Evolutionary conservation across 2,797 vertebrate genomes (phyloP).

Genomic region (Thamnophis elegans): DNA sequence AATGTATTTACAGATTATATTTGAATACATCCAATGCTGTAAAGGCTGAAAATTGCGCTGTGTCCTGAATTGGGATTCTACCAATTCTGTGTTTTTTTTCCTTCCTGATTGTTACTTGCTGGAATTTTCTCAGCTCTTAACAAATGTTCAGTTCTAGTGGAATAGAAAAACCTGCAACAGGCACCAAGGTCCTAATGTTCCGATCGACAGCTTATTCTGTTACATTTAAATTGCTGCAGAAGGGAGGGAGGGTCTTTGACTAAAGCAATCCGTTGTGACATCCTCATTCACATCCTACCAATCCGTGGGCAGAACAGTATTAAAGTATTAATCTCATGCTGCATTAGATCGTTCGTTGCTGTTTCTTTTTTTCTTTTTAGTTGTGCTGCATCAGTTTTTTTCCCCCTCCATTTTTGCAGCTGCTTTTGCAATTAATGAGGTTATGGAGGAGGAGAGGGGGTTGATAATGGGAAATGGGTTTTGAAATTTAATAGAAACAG

Average conservation of each 20-base stretch:
- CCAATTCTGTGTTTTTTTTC: background rate
- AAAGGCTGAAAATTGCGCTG: background rate
- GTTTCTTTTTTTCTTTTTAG: background rate
- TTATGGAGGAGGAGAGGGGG: background rate
- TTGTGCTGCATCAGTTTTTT: conserved; percentile 18
- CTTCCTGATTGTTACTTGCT: background rate
- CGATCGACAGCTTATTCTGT: conserved; percentile 17
- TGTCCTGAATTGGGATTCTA: background rate
- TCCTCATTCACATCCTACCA: conserved; percentile 32
- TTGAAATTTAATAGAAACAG: conserved; percentile 21
- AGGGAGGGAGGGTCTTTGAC: background rate
- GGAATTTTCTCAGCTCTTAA: background rate
- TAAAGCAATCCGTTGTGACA: conserved; percentile 20
- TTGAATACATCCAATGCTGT: background rate
- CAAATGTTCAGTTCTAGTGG: background rate
- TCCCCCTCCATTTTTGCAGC: background rate
- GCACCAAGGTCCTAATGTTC: conserved; percentile 23
- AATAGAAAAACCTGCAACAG: conserved; percentile 39
- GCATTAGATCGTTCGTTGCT: conserved; percentile 11
- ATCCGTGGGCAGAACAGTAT: background rate
- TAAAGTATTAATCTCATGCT: conserved; percentile 26
- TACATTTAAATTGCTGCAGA: conserved; percentile 15
- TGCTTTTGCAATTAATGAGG: conserved; percentile 13
- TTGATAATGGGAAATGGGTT: conserved; percentile 1
- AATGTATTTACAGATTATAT: background rate